Evolutionary conservation across 2,888 invertebrate genomes (phyloP).

Genomic region (Melanostoma mellinum): DNA sequence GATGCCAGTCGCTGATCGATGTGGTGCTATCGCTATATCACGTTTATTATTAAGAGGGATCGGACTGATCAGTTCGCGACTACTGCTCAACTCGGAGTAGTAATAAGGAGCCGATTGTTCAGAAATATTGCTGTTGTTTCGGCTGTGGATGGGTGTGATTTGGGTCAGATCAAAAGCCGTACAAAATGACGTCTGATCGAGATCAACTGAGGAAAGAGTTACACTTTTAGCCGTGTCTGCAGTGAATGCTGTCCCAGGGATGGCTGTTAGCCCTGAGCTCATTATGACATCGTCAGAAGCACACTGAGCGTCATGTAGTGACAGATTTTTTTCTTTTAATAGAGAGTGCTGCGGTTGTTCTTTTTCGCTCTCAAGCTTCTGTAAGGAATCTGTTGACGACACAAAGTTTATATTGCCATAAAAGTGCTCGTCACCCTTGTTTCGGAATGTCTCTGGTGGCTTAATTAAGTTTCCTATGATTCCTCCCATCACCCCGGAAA

Average conservation of each 20-base stretch:
- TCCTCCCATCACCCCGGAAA: slow-evolving; percentile 74
- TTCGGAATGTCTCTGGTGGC: slow-evolving; percentile 81
- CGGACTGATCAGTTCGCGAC: slow-evolving; percentile 81
- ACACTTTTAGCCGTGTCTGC: slow-evolving; percentile 74
- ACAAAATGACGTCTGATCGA: slow-evolving; percentile 73
- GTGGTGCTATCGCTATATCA: slow-evolving; percentile 84
- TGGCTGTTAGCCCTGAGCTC: slow-evolving; percentile 44
- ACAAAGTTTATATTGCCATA: slow-evolving; percentile 81
- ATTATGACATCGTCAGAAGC: slow-evolving; percentile 69
- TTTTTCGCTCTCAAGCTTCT: slow-evolving; percentile 74
- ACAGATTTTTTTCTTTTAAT: slow-evolving; percentile 74
- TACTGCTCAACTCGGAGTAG: slow-evolving; percentile 86
- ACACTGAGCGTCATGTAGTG: slow-evolving; percentile 74
- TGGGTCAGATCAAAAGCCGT: slow-evolving; percentile 75
- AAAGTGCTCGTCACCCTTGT: slow-evolving; percentile 79
- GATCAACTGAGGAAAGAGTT: slow-evolving; percentile 75
- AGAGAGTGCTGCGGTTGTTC: slow-evolving; percentile 63
- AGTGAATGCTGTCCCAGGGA: slow-evolving; percentile 52
- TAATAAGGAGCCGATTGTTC: slow-evolving; percentile 92
- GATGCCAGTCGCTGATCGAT: slow-evolving; percentile 85
- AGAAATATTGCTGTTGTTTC: slow-evolving; percentile 84
- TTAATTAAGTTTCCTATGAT: slow-evolving; percentile 80
- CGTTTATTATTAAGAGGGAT: slow-evolving; percentile 88
- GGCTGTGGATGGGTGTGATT: slow-evolving; percentile 84
- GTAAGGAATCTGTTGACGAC: slow-evolving; percentile 81